Evolutionary conservation across 92 coral and sea anemone species (phyloP).

Genomic region (Pocillopora grandis): DNA sequence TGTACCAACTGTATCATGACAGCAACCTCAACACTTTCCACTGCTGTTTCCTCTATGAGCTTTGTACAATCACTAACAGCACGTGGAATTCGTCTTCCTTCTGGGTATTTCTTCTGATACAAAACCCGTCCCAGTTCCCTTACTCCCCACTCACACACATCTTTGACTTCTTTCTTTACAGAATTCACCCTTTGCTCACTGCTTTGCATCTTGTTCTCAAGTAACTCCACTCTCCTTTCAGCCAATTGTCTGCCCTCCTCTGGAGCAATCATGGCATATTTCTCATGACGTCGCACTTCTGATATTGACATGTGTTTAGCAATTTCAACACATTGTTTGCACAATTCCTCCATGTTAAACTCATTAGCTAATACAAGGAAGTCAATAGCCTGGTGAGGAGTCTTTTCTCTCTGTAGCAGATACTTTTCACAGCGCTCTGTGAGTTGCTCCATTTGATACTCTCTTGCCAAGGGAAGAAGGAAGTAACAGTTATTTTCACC

Average conservation of each 20-base stretch:
- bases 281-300: slow-evolving; percentile 68
- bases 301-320: slow-evolving; percentile 70
- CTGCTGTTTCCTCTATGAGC: slow-evolving; percentile 55
- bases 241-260: slow-evolving; percentile 62
- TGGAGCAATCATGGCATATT: slow-evolving; percentile 62
- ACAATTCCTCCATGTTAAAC: slow-evolving; percentile 59
- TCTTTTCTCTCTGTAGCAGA: slow-evolving; percentile 68
- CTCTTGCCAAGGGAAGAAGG: slow-evolving; percentile 70
- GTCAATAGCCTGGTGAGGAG: slow-evolving; percentile 74
- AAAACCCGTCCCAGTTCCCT: slow-evolving; percentile 50
- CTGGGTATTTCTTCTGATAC: slow-evolving; percentile 57
- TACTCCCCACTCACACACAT: slow-evolving; percentile 58
- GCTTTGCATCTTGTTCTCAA: slow-evolving; percentile 58
- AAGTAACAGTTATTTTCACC: slow-evolving; percentile 71
- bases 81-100: slow-evolving; percentile 56
- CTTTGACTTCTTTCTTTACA: slow-evolving; percentile 65
- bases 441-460: slow-evolving; percentile 83
- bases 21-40: slow-evolving; percentile 51
- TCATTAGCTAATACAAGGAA: slow-evolving; percentile 65
- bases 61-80: slow-evolving; percentile 50
- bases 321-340: slow-evolving; percentile 73
- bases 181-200: slow-evolving; percentile 62
- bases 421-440: slow-evolving; percentile 78
- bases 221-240: slow-evolving; percentile 67
- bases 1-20: slow-evolving; percentile 52